phyloP scores from a whole-genome alignment of 2,113 vertebrate species.

The Plecotus auritus region DNA sequence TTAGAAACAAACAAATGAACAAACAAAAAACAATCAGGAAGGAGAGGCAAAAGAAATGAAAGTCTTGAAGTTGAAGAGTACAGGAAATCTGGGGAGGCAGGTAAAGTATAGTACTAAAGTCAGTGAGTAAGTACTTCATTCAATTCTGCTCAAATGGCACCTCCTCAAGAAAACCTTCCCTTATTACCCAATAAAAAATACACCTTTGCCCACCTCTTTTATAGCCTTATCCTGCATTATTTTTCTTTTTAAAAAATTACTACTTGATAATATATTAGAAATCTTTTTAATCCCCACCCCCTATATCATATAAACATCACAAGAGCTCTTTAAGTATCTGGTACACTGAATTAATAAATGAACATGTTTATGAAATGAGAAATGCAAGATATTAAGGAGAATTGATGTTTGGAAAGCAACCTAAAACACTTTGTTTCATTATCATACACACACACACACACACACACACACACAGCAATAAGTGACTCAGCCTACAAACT shows the following conservation, averaged over 20 bases:
- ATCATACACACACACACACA: background rate
- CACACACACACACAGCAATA: background rate
- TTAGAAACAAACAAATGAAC: background rate
- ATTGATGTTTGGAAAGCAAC: background rate
- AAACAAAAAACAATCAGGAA: background rate
- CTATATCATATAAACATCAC: background rate
- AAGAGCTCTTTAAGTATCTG: background rate
- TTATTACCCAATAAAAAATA: background rate
- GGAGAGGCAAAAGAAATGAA: background rate
- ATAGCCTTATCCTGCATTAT: background rate
- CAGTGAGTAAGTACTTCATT: background rate
- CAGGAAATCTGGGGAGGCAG: background rate
- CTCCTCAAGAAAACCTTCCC: background rate
- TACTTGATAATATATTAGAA: background rate
- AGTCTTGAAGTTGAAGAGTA: background rate
- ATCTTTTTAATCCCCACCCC: background rate
- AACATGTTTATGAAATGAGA: background rate
- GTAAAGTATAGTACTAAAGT: background rate
- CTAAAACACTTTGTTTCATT: background rate
- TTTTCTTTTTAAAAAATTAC: background rate
- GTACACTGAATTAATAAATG: background rate
- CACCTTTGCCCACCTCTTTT: background rate
- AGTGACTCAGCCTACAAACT: background rate
- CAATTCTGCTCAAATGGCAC: background rate
- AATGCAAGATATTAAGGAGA: background rate